Conservation (phyloP, 2,797 vertebrate species). For the Molossus molossus region DNA sequence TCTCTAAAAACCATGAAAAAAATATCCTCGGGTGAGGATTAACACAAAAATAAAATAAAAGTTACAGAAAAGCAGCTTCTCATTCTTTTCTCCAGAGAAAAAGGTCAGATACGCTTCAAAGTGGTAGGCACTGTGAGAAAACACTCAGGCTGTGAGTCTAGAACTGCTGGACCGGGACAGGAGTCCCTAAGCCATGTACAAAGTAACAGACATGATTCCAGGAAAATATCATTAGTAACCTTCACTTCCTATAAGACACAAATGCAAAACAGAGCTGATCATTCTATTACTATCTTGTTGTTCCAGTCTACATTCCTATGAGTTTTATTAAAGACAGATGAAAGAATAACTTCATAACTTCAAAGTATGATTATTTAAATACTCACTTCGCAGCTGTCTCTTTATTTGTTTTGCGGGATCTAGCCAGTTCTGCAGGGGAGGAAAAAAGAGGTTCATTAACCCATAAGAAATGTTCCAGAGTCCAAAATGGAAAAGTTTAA, state of each 20-base stretch:
- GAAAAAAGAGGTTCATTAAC: slow-evolving; percentile 39
- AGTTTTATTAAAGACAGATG: slow-evolving; percentile 1
- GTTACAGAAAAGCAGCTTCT: slow-evolving; percentile 13
- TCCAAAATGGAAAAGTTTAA: slow-evolving; percentile 20
- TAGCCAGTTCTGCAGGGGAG: slow-evolving; percentile 94
- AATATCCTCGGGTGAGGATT: no score
- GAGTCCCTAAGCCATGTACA: neutral
- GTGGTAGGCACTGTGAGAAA: neutral
- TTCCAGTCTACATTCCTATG: neutral
- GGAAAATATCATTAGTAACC: neutral
- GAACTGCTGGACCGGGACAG: neutral
- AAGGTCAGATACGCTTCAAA: neutral
- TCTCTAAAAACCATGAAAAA: no score
- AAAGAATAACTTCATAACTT: slow-evolving; percentile 38
- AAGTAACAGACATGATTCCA: neutral
- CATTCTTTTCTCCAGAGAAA: neutral
- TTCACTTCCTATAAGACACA: neutral
- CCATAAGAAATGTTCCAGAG: slow-evolving; percentile 67
- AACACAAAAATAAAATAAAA: neutral
- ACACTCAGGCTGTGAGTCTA: neutral
- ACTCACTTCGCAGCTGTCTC: slow-evolving; percentile 97
- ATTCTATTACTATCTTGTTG: neutral
- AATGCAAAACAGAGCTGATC: neutral
- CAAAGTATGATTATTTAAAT: slow-evolving; percentile 56
- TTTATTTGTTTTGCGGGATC: slow-evolving; percentile 98